Evolutionary conservation across 2,797 vertebrate species (phyloP).

Genomic region (Crocidura indochinensis): DNA sequence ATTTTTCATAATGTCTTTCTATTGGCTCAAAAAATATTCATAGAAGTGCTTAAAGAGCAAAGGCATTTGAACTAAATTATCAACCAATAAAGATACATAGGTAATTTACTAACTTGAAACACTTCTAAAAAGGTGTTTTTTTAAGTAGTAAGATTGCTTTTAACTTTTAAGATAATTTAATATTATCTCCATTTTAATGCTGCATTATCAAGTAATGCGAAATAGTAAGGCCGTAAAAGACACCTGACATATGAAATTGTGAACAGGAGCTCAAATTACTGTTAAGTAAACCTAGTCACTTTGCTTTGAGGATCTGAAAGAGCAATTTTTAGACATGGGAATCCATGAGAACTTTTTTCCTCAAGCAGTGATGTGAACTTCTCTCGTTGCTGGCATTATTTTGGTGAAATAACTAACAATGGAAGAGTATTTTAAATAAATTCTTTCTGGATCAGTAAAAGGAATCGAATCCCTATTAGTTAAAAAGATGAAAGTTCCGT

Average conservation of each 20-base stretch:
- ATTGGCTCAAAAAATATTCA: neutral
- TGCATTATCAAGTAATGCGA: neutral
- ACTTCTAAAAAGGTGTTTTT: conserved; percentile 2
- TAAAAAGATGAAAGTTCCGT: conserved; percentile 71
- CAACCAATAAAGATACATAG: neutral
- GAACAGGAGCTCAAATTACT: neutral
- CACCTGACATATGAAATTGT: neutral
- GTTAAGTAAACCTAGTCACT: conserved; percentile 16
- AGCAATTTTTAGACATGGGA: neutral
- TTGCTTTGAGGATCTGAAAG: conserved; percentile 30
- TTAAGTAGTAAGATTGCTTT: no score
- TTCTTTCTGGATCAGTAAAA: conserved; percentile 72
- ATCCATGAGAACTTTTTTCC: neutral
- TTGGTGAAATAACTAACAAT: conserved; percentile 72
- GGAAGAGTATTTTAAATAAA: conserved; percentile 71
- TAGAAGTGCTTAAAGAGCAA: conserved; percentile 23
- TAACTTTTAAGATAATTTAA: conserved; percentile 18
- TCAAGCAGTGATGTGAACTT: conserved; percentile 18
- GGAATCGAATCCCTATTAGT: conserved; percentile 77
- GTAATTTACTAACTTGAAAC: conserved; percentile 40
- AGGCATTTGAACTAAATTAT: conserved; percentile 11
- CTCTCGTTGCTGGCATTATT: conserved; percentile 26
- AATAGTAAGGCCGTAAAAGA: neutral
- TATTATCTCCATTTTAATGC: conserved; percentile 1
- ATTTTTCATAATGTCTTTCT: conserved; percentile 16